Conservation (phyloP, 2,113 vertebrate genomes). For the Rattus rattus region DNA sequence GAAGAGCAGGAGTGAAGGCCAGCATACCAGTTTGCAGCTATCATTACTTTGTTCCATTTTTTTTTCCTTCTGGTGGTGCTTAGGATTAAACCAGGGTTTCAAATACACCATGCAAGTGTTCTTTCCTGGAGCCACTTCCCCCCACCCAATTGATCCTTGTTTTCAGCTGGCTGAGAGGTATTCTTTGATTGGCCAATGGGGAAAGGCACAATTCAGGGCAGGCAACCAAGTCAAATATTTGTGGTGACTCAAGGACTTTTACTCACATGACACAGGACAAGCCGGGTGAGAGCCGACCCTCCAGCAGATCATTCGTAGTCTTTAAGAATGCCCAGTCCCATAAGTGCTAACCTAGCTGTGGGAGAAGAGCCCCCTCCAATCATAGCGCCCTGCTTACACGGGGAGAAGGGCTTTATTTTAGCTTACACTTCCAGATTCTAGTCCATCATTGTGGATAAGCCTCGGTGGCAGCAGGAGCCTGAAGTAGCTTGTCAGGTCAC, state of each 20-base stretch:
- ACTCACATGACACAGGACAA: background rate
- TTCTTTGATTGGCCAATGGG: background rate
- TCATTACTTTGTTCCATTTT: background rate
- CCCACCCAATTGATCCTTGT: background rate
- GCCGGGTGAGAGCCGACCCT: background rate
- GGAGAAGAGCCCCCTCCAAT: background rate
- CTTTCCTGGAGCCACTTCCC: background rate
- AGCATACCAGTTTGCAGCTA: background rate
- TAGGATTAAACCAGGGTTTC: background rate
- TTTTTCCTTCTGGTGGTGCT: background rate
- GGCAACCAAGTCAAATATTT: background rate
- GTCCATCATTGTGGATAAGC: background rate
- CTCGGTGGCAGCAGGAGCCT: background rate
- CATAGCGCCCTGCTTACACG: background rate
- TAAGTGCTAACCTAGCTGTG: background rate
- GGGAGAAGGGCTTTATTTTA: background rate
- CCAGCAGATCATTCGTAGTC: background rate
- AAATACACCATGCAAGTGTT: background rate
- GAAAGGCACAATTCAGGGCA: background rate
- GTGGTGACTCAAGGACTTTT: background rate
- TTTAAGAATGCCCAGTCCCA: background rate
- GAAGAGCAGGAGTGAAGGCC: background rate
- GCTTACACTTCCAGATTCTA: background rate
- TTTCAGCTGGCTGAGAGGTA: background rate
- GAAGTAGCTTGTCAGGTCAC: background rate